A percentile compares a stretch with the other conserved stretches of the same genome.
Evolutionary conservation across 2,888 invertebrate species (phyloP).

Genomic region (Morinoia aosen): DNA sequence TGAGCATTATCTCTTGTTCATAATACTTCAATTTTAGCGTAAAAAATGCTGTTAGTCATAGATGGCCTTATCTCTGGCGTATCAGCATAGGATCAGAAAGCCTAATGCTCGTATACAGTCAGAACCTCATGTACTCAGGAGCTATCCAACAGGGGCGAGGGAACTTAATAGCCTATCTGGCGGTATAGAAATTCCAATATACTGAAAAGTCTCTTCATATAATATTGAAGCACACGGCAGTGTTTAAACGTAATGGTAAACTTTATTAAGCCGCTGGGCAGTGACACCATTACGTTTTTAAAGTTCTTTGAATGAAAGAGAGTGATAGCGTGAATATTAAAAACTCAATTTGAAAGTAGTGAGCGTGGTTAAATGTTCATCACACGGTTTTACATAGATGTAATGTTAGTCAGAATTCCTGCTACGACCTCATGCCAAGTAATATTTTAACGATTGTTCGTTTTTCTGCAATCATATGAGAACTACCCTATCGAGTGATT

Average conservation of each 20-base stretch:
- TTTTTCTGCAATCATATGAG: neutral
- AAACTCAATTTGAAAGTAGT: neutral
- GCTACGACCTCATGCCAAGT: neutral
- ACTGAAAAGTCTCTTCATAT: neutral
- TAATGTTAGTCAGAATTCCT: neutral
- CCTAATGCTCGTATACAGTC: neutral
- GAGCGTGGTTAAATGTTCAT: too few species aligned
- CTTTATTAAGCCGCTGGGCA: neutral
- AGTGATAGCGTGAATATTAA: neutral
- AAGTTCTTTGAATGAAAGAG: neutral
- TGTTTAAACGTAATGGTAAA: neutral
- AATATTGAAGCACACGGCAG: neutral
- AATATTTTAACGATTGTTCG: neutral
- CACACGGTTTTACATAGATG: too few species aligned
- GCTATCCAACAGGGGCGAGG: neutral
- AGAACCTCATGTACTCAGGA: neutral
- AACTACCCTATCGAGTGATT: neutral
- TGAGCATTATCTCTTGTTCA: slow-evolving; percentile 39
- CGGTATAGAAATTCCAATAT: neutral
- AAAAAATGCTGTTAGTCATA: neutral
- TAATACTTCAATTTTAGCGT: neutral
- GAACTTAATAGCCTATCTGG: neutral
- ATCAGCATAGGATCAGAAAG: neutral
- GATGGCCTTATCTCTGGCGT: neutral
- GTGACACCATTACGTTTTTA: neutral